Conservation (phyloP, 2,888 invertebrate species). For the Diploptera punctata region DNA sequence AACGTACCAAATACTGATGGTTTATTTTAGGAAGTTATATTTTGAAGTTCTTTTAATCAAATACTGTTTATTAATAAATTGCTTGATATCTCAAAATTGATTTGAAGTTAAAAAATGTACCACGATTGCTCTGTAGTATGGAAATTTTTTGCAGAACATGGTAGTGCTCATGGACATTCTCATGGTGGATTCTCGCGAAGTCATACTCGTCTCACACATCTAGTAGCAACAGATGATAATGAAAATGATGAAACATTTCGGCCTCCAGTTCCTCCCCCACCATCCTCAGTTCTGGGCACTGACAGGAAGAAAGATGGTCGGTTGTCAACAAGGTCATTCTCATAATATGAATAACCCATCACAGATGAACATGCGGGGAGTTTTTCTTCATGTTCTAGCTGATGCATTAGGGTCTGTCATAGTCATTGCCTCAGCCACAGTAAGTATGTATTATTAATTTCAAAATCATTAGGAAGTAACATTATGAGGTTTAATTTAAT, state of each 20-base stretch:
- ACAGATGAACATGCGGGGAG: conserved; percentile 99
- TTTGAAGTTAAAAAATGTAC: no score
- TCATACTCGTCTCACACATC: conserved; percentile 64
- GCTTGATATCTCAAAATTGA: no score
- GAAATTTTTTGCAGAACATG: conserved; percentile 78
- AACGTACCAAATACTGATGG: no score
- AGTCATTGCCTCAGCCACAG: conserved; percentile 83
- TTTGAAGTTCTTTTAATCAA: no score
- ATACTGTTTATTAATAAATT: no score
- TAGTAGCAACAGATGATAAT: conserved; percentile 72
- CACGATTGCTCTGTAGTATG: no score
- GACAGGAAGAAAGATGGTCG: conserved; percentile 56
- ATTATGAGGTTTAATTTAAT: no score
- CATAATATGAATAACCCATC: conserved; percentile 62
- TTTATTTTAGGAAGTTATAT: no score
- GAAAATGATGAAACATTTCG: conserved; percentile 72
- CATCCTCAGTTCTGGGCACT: conserved; percentile 34
- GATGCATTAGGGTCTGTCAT: conserved; percentile 96
- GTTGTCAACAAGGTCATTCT: conserved; percentile 56
- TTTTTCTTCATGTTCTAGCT: conserved; percentile 96
- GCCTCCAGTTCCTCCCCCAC: conserved; percentile 52
- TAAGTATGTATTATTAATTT: conserved; percentile 48
- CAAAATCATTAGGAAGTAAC: no score
- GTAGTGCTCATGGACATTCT: conserved; percentile 65
- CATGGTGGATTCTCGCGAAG: conserved; percentile 67